Percentiles rank a stretch among this genome's conserved stretches.
Conservation (phyloP, 2,797 vertebrate genomes). For the Harpagifer antarcticus region DNA sequence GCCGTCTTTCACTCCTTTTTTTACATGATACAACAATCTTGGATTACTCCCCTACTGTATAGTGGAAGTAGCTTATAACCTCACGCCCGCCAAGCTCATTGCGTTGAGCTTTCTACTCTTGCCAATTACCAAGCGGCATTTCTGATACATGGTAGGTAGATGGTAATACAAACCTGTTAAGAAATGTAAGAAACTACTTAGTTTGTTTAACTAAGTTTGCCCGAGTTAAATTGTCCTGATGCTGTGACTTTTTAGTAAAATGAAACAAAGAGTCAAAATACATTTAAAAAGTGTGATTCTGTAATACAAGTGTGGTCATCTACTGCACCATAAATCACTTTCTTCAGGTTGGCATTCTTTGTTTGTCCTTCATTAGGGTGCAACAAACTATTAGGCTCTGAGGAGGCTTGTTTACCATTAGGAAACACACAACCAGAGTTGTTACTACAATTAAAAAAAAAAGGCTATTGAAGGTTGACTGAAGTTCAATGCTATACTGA, state of each 20-base stretch:
- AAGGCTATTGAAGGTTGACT: conserved; percentile 1
- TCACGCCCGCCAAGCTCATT: not conserved
- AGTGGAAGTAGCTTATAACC: not conserved
- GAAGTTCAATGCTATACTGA: conserved; percentile 1
- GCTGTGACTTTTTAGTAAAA: not conserved
- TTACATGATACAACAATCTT: not conserved
- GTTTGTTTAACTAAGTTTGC: not conserved
- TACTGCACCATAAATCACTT: not conserved
- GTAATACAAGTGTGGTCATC: conserved; percentile 7
- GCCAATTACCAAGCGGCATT: conserved; percentile 1
- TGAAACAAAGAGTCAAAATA: not conserved
- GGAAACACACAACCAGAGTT: conserved; percentile 17
- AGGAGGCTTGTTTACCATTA: conserved; percentile 26
- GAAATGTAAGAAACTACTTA: not conserved
- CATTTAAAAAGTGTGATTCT: not conserved
- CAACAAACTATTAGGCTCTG: conserved; percentile 24
- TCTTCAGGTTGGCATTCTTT: conserved; percentile 6
- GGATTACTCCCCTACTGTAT: not conserved
- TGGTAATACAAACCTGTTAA: not conserved
- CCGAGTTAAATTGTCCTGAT: not conserved
- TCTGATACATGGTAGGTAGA: not conserved
- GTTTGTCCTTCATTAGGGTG: conserved; percentile 20
- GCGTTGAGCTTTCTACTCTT: conserved; percentile 23
- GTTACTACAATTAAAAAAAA: not conserved
- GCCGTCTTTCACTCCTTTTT: not conserved